Evolutionary conservation across 2,797 vertebrate species (phyloP).

Genomic region (Lacerta agilis): DNA sequence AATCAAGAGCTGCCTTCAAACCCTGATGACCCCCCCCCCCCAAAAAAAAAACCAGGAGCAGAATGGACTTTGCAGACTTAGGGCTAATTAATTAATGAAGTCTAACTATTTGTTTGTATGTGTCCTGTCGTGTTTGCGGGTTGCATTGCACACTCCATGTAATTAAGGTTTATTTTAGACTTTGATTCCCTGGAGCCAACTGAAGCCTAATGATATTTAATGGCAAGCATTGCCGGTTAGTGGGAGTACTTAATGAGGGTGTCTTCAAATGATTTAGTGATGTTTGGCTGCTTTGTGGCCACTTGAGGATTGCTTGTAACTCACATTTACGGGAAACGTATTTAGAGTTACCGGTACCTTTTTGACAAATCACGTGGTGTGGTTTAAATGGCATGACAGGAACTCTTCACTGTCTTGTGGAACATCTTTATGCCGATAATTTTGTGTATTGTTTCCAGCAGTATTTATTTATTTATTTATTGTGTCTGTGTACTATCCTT

Average conservation of each 20-base stretch:
- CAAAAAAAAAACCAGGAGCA: too few relatives aligned
- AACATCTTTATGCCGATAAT: not conserved
- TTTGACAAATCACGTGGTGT: not conserved
- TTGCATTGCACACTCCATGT: not conserved
- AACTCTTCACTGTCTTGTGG: not conserved
- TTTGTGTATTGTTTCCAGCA: not conserved
- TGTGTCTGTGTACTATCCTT: not conserved
- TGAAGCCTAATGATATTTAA: slow-evolving; percentile 17
- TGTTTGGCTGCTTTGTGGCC: not conserved
- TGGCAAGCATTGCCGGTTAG: not conserved
- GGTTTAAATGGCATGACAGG: not conserved
- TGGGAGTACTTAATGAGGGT: slow-evolving; percentile 27
- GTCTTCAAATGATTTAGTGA: not conserved
- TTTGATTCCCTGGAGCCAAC: not conserved
- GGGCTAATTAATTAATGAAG: not conserved
- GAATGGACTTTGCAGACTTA: not conserved
- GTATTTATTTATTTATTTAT: not conserved
- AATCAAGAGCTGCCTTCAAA: not conserved
- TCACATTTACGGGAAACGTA: not conserved
- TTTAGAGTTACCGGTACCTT: not conserved
- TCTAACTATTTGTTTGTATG: not conserved
- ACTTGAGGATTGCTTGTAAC: not conserved
- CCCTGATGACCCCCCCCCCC: not conserved
- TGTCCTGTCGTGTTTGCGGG: not conserved
- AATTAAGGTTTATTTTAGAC: slow-evolving; percentile 2